Conservation (phyloP, 1,140 invertebrate genomes). For the Aphaenogaster ashmeadi region DNA sequence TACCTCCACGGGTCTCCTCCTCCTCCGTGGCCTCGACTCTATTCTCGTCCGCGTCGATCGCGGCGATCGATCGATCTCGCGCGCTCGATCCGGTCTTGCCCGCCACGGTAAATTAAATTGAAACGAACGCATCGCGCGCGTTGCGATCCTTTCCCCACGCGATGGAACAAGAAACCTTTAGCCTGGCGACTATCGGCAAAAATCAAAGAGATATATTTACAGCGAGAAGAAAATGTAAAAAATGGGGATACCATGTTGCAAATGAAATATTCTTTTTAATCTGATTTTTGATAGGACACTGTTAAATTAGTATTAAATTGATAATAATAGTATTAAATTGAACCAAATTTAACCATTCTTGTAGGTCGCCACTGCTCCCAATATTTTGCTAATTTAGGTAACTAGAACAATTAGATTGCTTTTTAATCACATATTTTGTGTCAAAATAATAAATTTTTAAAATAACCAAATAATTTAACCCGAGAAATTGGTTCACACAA, state of each 20-base stretch:
- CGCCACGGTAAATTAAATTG: constrained; percentile 38
- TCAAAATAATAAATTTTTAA: too few relatives aligned
- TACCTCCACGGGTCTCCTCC: constrained; percentile 75
- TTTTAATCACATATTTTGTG: too few relatives aligned
- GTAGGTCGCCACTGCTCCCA: too few relatives aligned
- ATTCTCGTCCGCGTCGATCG: constrained; percentile 53
- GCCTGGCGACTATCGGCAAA: not conserved
- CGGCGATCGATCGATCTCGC: constrained; percentile 52
- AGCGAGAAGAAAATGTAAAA: not conserved
- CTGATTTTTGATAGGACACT: not conserved
- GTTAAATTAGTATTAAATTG: too few relatives aligned
- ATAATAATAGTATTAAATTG: too few relatives aligned
- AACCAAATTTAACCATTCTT: too few relatives aligned
- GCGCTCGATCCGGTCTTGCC: constrained; percentile 36
- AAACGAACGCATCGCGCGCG: constrained; percentile 15
- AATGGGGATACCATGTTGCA: not conserved
- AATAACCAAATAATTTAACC: too few relatives aligned
- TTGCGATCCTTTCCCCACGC: not conserved
- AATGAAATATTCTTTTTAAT: not conserved
- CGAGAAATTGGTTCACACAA: too few relatives aligned
- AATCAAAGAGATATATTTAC: constrained; percentile 9
- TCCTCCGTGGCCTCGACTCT: constrained; percentile 52
- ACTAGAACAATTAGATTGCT: too few relatives aligned
- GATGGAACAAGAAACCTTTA: not conserved
- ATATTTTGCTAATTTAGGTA: too few relatives aligned